These are phyloP conservation scores for Pao palembangensis DNA, from an alignment of 2,113 vertebrate genomes.

Conservation along the genomic window DNA sequence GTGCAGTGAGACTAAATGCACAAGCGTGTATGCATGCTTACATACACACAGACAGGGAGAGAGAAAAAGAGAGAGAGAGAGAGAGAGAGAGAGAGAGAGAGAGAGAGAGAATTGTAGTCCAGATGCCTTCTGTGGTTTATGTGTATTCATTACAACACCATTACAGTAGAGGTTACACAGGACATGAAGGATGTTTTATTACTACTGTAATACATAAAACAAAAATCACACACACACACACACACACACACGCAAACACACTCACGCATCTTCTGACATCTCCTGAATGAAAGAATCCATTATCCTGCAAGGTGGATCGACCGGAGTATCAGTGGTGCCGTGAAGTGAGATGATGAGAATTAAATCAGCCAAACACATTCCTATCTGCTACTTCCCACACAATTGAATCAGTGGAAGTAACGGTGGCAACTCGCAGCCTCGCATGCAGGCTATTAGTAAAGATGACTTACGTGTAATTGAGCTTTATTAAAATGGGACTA, in stretches of 20 bases:
- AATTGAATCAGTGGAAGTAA: slow-evolving; percentile 37
- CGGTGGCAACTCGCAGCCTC: neutral
- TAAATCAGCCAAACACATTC: slow-evolving; percentile 48
- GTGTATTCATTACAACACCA: slow-evolving; percentile 67
- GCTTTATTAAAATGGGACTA: slow-evolving; percentile 44
- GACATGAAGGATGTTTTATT: slow-evolving; percentile 50
- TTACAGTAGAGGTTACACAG: slow-evolving; percentile 64
- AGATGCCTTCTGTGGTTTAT: slow-evolving; percentile 58
- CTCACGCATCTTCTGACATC: slow-evolving; percentile 29
- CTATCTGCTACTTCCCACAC: slow-evolving; percentile 28
- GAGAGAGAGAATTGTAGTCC: neutral
- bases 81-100: neutral
- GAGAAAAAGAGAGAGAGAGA: neutral
- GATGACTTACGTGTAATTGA: slow-evolving; percentile 27
- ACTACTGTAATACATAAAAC: slow-evolving; percentile 54
- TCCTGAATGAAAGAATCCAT: slow-evolving; percentile 51
- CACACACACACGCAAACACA: slow-evolving; percentile 9
- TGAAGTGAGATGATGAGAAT: slow-evolving; percentile 42
- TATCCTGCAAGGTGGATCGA: slow-evolving; percentile 28
- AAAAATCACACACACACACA: slow-evolving; percentile 16
- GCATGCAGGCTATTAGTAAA: neutral
- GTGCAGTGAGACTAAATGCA: slow-evolving; percentile 2
- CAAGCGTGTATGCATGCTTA: slow-evolving; percentile 7
- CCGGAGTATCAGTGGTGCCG: neutral
- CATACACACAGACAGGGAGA: slow-evolving; percentile 6